These are phyloP conservation scores for Acyrthosiphon pisum DNA, from an alignment of 1,140 invertebrate species.

Conservation along the genomic window DNA sequence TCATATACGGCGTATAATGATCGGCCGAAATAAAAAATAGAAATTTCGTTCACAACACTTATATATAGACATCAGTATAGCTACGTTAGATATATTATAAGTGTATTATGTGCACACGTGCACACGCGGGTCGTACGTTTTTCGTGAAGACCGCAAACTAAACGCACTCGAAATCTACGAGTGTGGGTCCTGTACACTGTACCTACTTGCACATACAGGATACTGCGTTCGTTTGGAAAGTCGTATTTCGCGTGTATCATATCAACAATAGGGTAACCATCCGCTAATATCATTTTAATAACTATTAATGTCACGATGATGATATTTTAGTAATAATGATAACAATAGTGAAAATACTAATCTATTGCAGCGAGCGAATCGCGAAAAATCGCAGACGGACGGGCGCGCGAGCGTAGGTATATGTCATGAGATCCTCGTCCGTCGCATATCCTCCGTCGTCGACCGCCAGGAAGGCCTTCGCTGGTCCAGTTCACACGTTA, in stretches of 20 bases:
- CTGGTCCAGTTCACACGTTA: conserved; percentile 37
- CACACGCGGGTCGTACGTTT: not conserved
- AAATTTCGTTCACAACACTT: not conserved
- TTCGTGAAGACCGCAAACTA: not conserved
- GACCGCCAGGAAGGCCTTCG: not conserved
- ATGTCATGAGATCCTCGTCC: not conserved
- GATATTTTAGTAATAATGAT: not conserved
- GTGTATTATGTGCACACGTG: not conserved
- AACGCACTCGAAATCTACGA: not conserved
- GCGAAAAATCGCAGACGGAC: not conserved
- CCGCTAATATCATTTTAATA: not conserved
- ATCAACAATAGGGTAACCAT: too few species aligned
- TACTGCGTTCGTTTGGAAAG: not conserved
- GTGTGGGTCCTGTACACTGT: too few species aligned
- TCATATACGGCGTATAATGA: not conserved
- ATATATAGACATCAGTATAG: not conserved
- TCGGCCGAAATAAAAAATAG: not conserved
- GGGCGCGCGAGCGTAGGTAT: not conserved
- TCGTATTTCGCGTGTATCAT: not conserved
- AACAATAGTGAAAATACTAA: not conserved
- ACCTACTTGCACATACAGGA: too few species aligned
- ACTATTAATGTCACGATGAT: not conserved
- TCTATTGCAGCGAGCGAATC: not conserved
- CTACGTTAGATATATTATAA: not conserved
- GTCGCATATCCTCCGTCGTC: not conserved